These are phyloP conservation scores for Eupsilia transversa DNA, from an alignment of 2,888 invertebrate species.

Conservation along the genomic window DNA sequence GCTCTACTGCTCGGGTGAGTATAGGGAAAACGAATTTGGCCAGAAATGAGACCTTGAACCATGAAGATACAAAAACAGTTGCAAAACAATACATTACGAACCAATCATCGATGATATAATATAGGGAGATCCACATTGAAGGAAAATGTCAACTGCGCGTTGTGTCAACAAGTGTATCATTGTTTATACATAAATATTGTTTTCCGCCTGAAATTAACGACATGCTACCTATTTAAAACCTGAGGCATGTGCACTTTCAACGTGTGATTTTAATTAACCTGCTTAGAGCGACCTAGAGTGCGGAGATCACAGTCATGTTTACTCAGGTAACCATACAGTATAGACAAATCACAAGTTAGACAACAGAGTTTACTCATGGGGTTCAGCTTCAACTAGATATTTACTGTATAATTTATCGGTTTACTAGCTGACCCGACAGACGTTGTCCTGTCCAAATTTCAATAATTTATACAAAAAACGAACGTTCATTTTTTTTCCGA, in stretches of 20 bases:
- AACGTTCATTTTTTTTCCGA: too few relatives aligned
- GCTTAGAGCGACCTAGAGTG: constrained; percentile 21
- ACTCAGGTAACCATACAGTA: constrained; percentile 9
- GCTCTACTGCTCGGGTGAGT: too few relatives aligned
- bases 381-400: not conserved
- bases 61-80: not conserved
- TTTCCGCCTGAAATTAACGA: constrained; percentile 16
- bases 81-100: constrained; percentile 7
- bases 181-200: constrained; percentile 23
- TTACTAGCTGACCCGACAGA: too few relatives aligned
- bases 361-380: too few relatives aligned
- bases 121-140: constrained; percentile 17
- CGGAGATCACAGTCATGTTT: constrained; percentile 7
- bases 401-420: not conserved
- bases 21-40: too few relatives aligned
- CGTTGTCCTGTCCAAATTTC: too few relatives aligned
- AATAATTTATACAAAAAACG: too few relatives aligned
- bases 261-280: constrained; percentile 37
- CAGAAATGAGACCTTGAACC: too few relatives aligned
- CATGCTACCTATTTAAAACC: constrained; percentile 1
- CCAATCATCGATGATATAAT: constrained; percentile 5
- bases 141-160: constrained; percentile 15
- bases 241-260: not conserved
- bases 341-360: not conserved
- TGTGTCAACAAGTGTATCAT: constrained; percentile 26